A percentile compares a stretch with the other conserved stretches of the same genome.
Evolutionary conservation across 1,140 invertebrate species (phyloP).

Genomic region (Doryteuthis pealeii): DNA sequence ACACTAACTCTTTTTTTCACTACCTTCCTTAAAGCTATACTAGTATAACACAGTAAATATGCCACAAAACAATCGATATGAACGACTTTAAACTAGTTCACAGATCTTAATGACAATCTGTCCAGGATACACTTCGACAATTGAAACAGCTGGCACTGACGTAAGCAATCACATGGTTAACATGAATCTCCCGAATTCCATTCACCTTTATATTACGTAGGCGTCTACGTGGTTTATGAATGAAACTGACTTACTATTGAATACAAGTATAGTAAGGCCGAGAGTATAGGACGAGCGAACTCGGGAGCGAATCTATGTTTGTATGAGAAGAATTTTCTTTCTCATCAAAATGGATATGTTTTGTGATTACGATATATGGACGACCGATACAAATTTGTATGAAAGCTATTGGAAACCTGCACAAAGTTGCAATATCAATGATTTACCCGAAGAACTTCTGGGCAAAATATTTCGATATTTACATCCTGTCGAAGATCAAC

Average conservation of each 20-base stretch:
- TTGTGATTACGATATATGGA: not conserved
- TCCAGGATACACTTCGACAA: not conserved
- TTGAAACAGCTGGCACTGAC: slow-evolving; percentile 1
- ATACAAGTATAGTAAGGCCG: not conserved
- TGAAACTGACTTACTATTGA: not conserved
- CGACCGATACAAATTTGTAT: not conserved
- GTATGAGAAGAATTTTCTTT: not conserved
- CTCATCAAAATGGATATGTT: not conserved
- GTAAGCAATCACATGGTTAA: not conserved
- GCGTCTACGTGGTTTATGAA: slow-evolving; percentile 2
- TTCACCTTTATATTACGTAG: not conserved
- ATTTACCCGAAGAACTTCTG: slow-evolving; percentile 45
- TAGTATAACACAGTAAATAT: not conserved
- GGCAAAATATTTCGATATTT: slow-evolving; percentile 44
- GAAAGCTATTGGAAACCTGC: not conserved
- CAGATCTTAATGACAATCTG: not conserved
- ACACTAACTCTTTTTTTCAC: not conserved
- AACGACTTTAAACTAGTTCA: slow-evolving; percentile 5
- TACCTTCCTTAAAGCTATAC: too few relatives aligned
- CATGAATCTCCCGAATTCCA: not conserved
- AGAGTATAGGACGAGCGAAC: not conserved
- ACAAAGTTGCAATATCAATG: slow-evolving; percentile 25
- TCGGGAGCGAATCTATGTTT: not conserved
- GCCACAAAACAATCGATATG: not conserved
- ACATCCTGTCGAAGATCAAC: slow-evolving; percentile 42